phyloP scores from a whole-genome alignment of 2,888 invertebrate genomes.

The Doris montereyensis region DNA sequence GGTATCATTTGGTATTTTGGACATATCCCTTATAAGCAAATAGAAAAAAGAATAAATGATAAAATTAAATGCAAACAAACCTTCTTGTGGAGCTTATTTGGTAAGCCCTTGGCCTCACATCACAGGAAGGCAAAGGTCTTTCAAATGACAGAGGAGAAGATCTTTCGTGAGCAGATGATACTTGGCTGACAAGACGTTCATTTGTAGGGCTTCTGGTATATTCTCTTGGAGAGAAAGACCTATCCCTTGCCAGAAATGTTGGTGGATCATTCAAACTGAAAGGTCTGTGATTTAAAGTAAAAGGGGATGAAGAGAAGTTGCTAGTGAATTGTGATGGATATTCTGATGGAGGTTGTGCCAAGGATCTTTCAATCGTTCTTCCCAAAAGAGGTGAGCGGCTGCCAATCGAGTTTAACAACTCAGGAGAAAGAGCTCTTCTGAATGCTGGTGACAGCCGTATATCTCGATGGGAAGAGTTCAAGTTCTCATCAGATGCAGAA shows the following conservation, averaged over 20 bases:
- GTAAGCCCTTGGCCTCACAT: too few relatives aligned
- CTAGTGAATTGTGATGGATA: not conserved
- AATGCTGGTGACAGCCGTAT: constrained; percentile 19
- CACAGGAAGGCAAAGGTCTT: too few relatives aligned
- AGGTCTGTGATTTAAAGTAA: not conserved
- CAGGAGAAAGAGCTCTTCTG: constrained; percentile 26
- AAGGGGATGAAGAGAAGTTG: not conserved
- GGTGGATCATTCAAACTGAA: constrained; percentile 1
- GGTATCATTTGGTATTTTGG: too few relatives aligned
- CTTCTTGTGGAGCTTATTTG: too few relatives aligned
- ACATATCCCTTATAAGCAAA: too few relatives aligned
- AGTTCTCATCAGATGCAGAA: constrained; percentile 9
- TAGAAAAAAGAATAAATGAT: too few relatives aligned
- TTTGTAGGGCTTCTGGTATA: too few relatives aligned
- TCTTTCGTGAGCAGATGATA: too few relatives aligned
- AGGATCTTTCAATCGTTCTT: constrained; percentile 18
- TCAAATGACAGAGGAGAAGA: too few relatives aligned
- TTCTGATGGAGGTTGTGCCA: constrained; percentile 29
- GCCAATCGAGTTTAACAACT: constrained; percentile 16
- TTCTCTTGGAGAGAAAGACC: not conserved
- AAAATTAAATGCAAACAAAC: too few relatives aligned
- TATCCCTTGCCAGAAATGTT: constrained; percentile 32
- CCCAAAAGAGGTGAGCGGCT: constrained; percentile 28
- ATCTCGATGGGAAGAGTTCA: constrained; percentile 6
- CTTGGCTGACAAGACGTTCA: too few relatives aligned